Conservation (phyloP, 2,797 vertebrate species). For the Muscicapa comitata region DNA sequence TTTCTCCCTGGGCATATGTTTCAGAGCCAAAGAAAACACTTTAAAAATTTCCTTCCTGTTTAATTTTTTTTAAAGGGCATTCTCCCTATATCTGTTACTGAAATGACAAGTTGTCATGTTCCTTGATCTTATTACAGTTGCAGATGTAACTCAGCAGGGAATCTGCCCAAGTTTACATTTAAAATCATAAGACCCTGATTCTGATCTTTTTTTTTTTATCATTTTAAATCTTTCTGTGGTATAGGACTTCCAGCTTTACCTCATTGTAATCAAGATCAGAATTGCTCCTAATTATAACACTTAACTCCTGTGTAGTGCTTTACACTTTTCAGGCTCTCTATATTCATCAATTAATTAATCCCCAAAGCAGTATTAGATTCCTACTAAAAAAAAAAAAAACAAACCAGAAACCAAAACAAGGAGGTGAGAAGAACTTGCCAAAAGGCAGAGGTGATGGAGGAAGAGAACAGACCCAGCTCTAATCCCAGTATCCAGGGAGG, state of each 20-base stretch:
- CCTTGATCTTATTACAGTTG: constrained; percentile 65
- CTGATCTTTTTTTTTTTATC: not conserved
- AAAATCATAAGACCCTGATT: constrained; percentile 48
- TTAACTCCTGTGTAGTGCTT: constrained; percentile 53
- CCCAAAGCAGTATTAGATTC: constrained; percentile 4
- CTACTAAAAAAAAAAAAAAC: not conserved
- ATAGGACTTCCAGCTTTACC: constrained; percentile 58
- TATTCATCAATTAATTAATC: constrained; percentile 41
- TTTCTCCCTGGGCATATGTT: constrained; percentile 57
- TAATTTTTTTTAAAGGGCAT: constrained; percentile 66
- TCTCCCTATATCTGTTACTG: constrained; percentile 59
- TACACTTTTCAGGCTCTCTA: constrained; percentile 36
- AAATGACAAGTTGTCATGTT: constrained; percentile 69
- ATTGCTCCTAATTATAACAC: constrained; percentile 58
- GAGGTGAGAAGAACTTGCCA: not conserved
- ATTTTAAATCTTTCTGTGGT: constrained; percentile 22
- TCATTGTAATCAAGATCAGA: constrained; percentile 59
- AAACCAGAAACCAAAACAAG: not conserved
- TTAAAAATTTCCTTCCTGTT: constrained; percentile 63
- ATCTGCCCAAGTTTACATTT: constrained; percentile 56
- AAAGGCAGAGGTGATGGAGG: not conserved
- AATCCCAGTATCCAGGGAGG: not conserved
- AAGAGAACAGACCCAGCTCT: not conserved
- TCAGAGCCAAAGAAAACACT: constrained; percentile 64
- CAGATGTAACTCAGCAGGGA: constrained; percentile 66